Evolutionary conservation across 2,888 invertebrate genomes (phyloP), one percentile per base, ranked within the genome.

Genomic region (Pasiphila rectangulata): DNA sequence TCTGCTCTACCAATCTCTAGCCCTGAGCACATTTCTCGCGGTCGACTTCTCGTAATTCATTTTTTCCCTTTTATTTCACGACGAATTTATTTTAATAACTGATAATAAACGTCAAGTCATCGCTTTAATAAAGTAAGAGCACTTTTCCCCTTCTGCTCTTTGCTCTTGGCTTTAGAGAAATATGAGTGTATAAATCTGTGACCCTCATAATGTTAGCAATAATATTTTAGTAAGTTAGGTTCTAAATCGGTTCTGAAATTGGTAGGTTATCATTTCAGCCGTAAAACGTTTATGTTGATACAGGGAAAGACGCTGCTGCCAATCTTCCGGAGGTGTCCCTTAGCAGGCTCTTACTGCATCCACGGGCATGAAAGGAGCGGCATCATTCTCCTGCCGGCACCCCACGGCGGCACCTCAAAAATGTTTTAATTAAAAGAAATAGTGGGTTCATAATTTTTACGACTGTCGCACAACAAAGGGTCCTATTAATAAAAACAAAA

Each of bases 41-140:
- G 67, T 60, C 66, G 69, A 71, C 67, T 71, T 68, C 59, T 56
- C 68, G 77, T 79, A 72, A 79, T 79, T 74, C 69, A 68, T 68
- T 77, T 51, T 73, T 76, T 71, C 68, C 72, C 69, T 72, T 64
- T 77, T 79, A 67, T 77, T 78, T 74, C 74, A 75, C 64, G 66
- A 74, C 63, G 65, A 78, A 79, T 82, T 80, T 79, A 81, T 83
- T 81, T 83, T 81, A 79, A 83, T 84, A 80, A 78, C 76, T 79
- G 79, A 78, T 79, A 75, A 81, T 83, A 85, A 83, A 82, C 74
- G 84, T 77, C 76, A 69, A 80, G 79, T 83, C 85, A 83, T 82
- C 72, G 76, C 69, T 60, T 75, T 79, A 79, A 83, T 83, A 83
- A 79, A 80, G 71, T 74, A 76, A 79, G 72, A 72, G 68, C 63